Conservation (phyloP, 2,888 invertebrate species). For the Monochamus alternatus region DNA sequence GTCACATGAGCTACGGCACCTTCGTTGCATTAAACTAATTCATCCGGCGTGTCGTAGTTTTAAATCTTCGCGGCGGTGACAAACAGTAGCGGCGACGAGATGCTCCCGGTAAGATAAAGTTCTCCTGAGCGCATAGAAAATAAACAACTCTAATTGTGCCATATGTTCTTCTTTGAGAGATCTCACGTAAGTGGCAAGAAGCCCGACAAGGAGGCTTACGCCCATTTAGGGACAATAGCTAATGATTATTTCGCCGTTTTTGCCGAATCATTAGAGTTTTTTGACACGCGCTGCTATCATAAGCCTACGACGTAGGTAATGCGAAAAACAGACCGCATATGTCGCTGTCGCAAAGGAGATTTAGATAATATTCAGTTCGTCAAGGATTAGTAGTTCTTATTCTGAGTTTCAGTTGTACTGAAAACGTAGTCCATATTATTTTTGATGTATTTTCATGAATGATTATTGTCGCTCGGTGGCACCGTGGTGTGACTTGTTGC, state of each 20-base stretch:
- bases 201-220: conserved; percentile 33
- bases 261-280: conserved; percentile 32
- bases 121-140: conserved; percentile 37
- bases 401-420: no score
- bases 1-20: conserved; percentile 1
- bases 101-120: conserved; percentile 35
- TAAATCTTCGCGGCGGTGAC: conserved; percentile 27
- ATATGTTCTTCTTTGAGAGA: conserved; percentile 43
- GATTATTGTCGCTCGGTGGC: no score
- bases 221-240: conserved; percentile 35
- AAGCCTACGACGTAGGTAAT: not conserved
- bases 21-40: conserved; percentile 13
- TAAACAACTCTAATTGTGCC: conserved; percentile 46
- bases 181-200: conserved; percentile 43
- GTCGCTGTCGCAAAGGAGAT: not conserved
- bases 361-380: not conserved
- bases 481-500: no score
- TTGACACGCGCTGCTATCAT: conserved; percentile 22
- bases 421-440: no score
- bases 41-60: conserved; percentile 9
- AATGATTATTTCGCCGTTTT: conserved; percentile 39
- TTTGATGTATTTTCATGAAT: no score
- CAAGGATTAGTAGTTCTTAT: not conserved
- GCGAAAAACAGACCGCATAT: conserved; percentile 2
- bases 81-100: conserved; percentile 33